These are phyloP conservation scores for Malacoctenus gilli DNA, from an alignment of 2,797 vertebrate genomes.

Conservation along the genomic window DNA sequence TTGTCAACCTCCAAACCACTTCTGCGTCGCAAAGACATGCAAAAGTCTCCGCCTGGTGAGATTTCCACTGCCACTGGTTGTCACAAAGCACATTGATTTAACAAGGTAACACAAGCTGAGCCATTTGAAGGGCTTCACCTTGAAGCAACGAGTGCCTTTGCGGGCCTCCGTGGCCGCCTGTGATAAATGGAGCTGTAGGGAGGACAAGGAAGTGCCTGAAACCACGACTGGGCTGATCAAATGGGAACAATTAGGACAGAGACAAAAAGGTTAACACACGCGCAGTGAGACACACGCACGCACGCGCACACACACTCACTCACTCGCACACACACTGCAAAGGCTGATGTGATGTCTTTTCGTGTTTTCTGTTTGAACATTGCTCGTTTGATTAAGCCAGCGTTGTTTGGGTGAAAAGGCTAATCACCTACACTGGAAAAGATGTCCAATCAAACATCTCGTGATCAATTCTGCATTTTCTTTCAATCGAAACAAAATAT, in stretches of 20 bases:
- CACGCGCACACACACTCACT: constrained; percentile 1
- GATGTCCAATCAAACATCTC: too few species aligned
- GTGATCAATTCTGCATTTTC: too few species aligned
- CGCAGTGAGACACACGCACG: neutral
- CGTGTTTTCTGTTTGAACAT: too few species aligned
- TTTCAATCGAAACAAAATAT: too few species aligned
- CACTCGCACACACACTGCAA: neutral
- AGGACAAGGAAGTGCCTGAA: constrained; percentile 57
- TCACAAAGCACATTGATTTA: constrained; percentile 71
- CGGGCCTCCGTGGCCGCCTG: constrained; percentile 57
- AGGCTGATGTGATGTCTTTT: too few species aligned
- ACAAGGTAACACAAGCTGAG: constrained; percentile 73
- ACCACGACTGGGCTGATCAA: constrained; percentile 55
- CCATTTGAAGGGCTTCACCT: constrained; percentile 74
- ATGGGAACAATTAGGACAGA: constrained; percentile 61
- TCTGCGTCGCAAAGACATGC: constrained; percentile 27
- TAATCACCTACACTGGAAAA: too few species aligned
- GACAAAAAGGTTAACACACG: constrained; percentile 32
- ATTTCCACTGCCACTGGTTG: constrained; percentile 44
- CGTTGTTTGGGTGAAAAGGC: too few species aligned
- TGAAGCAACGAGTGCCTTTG: constrained; percentile 61
- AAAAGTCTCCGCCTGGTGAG: constrained; percentile 37
- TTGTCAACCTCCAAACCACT: constrained; percentile 25
- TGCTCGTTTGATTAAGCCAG: too few species aligned
- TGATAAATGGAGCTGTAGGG: constrained; percentile 70